Evolutionary conservation across 1,140 invertebrate species (phyloP).

Genomic region (Drosophila asahinai): DNA sequence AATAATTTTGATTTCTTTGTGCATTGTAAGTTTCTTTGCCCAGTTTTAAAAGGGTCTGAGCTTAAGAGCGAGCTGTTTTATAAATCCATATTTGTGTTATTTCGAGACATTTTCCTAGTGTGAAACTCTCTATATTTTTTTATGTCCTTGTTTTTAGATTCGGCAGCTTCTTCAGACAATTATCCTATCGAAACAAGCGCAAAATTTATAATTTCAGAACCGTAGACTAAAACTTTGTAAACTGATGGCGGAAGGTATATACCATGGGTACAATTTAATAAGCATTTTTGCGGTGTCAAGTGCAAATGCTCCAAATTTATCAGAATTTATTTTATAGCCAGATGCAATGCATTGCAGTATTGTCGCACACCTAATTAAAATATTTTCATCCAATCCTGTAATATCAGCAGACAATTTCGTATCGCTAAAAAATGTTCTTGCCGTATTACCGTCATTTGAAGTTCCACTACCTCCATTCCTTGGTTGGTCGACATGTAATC

Average conservation of each 20-base stretch:
- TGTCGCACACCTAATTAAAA: conserved; percentile 29
- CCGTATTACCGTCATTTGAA: too few relatives aligned
- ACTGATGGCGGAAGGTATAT: conserved; percentile 26
- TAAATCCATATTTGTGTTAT: too few relatives aligned
- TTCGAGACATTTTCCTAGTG: too few relatives aligned
- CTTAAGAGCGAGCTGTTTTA: conserved; percentile 52
- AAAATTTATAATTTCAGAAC: conserved; percentile 40
- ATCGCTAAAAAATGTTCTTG: conserved; percentile 65
- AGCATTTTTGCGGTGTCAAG: conserved; percentile 24
- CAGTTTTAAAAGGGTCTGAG: conserved; percentile 61
- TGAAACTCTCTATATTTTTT: too few relatives aligned
- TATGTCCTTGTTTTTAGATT: conserved; percentile 28
- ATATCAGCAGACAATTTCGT: conserved; percentile 68
- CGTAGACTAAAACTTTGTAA: conserved; percentile 28
- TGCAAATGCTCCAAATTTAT: background rate
- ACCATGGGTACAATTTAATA: conserved; percentile 13
- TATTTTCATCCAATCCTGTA: conserved; percentile 58
- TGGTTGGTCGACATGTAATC: too few relatives aligned
- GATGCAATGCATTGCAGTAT: conserved; percentile 8
- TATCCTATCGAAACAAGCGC: conserved; percentile 78
- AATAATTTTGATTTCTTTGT: conserved; percentile 1
- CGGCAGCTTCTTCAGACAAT: conserved; percentile 76
- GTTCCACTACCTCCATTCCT: too few relatives aligned
- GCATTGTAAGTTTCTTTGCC: conserved; percentile 14
- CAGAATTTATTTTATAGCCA: background rate